phyloP scores from a whole-genome alignment of 2,888 invertebrate species.

The Tribolium freemani region DNA sequence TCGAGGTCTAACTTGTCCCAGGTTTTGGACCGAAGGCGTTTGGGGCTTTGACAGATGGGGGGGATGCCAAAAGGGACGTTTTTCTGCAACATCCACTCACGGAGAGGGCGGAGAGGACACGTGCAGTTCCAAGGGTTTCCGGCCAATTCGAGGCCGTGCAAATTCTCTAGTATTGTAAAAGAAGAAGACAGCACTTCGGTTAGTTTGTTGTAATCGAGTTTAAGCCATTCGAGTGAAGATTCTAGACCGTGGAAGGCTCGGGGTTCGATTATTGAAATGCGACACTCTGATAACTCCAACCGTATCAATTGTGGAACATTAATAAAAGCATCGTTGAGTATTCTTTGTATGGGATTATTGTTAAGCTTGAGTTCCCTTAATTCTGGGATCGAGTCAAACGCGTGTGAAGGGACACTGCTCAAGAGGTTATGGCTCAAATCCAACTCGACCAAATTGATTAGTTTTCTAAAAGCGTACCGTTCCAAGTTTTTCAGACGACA shows the following conservation, averaged over 20 bases:
- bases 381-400: conserved; percentile 81
- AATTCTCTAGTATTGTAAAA: conserved; percentile 76
- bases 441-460: conserved; percentile 85
- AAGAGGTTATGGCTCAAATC: conserved; percentile 84
- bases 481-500: conserved; percentile 80
- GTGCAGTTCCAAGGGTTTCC: conserved; percentile 89
- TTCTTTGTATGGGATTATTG: conserved; percentile 81
- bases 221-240: conserved; percentile 81
- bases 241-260: conserved; percentile 82
- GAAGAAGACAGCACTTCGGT: conserved; percentile 77
- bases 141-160: conserved; percentile 83
- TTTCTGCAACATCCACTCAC: conserved; percentile 84
- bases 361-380: conserved; percentile 81
- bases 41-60: conserved; percentile 79
- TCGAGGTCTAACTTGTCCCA: conserved; percentile 85
- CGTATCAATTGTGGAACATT: conserved; percentile 78
- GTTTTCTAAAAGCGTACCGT: conserved; percentile 80
- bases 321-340: conserved; percentile 79
- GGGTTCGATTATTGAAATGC: conserved; percentile 77
- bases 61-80: conserved; percentile 82
- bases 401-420: conserved; percentile 78
- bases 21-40: conserved; percentile 74
- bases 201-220: conserved; percentile 82
- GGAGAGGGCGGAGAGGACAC: conserved; percentile 79
- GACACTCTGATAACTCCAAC: conserved; percentile 82